Evolutionary conservation across 1,140 invertebrate genomes (phyloP).

Genomic region (Grapholita molesta): DNA sequence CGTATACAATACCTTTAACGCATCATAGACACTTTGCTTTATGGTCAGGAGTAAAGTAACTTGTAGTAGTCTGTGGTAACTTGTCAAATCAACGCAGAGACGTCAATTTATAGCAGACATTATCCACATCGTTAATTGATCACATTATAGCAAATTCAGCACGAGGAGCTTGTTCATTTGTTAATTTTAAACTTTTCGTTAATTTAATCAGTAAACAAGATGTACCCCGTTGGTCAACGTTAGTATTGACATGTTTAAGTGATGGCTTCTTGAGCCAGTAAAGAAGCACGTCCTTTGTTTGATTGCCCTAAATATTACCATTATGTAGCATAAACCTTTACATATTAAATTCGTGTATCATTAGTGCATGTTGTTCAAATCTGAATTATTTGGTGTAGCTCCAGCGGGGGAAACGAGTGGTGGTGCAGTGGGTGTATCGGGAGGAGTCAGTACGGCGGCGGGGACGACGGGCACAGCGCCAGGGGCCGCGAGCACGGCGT

Average conservation of each 20-base stretch:
- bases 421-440: conserved; percentile 62
- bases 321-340: conserved; percentile 15
- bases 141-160: conserved; percentile 60
- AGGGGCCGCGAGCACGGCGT: conserved; percentile 46
- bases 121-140: conserved; percentile 49
- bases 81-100: conserved; percentile 12
- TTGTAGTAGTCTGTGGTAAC: too few relatives aligned
- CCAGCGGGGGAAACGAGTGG: conserved; percentile 72
- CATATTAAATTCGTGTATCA: neutral
- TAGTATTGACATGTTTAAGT: conserved; percentile 42
- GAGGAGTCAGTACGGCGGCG: conserved; percentile 50
- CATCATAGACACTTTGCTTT: neutral
- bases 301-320: conserved; percentile 68
- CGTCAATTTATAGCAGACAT: conserved; percentile 19
- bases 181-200: conserved; percentile 61
- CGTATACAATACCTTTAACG: neutral
- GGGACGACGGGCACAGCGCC: conserved; percentile 48
- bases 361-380: neutral
- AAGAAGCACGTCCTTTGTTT: conserved; percentile 67
- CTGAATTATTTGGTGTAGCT: conserved; percentile 38
- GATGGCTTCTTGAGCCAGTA: conserved; percentile 31
- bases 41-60: neutral
- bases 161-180: conserved; percentile 55
- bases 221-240: conserved; percentile 76
- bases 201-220: conserved; percentile 51